Evolutionary conservation across 1,140 invertebrate species (phyloP), one percentile per base, ranked within the genome.

Genomic region (Drosophila paulistorum): DNA sequence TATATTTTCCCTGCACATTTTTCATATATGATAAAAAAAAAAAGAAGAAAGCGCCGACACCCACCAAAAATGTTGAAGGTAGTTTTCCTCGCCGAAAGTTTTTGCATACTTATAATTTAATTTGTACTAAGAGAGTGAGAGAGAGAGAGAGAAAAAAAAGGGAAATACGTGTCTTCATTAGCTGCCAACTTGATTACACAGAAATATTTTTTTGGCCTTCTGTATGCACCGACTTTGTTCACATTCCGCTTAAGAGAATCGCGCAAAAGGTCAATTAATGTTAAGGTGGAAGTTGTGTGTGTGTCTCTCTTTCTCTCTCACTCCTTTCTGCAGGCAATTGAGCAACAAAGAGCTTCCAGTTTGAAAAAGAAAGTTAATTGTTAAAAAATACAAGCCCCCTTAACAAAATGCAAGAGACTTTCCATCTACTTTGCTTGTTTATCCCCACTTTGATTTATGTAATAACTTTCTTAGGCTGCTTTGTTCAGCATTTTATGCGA

Each of bases 1-100:
- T 89, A 71, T 71, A 87, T 87, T 87, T 51, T 79, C 55, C 68
- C 54, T 62, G 67, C 73, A 80, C 73, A 77, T 83, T 83, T 87
- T 83, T 79, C 79, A 86, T 66, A 59, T 62, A 78, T 66, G 65
- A 55, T 48, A 67, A 23, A 30, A 9, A 60, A 62, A 33, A 62
- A 66, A 41, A 39, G 51, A 26, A 60, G 20, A 23, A 26, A 60
- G 17, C 13, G 3, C 45, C 17, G 3, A 51, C 10, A 11, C 45
- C 20, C 17, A 51, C 45, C 26, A 79, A 78, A 83, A 75, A 75
- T 74, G 30, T 64, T 75, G 60, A 33, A 45, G n/a, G 57, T 59
- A 23, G 68, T 51, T 51, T 37, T 60, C 14, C n/a, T 30, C 30
- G 7, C 13, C 55, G 63, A 61, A 60, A 71, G 45, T 23, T 51